Evolutionary conservation across 1,140 invertebrate species (phyloP).

Genomic region (Colletes latitarsis): DNA sequence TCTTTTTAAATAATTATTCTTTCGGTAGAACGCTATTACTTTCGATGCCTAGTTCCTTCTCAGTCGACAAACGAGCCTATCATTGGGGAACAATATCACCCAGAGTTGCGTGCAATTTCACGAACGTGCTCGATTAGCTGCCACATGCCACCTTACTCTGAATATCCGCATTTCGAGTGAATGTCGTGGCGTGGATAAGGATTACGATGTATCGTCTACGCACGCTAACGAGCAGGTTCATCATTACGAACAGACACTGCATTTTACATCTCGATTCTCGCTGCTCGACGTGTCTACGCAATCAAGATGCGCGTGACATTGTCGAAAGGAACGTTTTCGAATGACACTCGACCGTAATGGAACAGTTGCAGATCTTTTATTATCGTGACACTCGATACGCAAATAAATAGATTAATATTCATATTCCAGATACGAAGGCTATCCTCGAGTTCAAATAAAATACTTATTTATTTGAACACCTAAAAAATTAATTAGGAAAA

Average conservation of each 20-base stretch:
- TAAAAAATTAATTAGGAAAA: too few relatives aligned
- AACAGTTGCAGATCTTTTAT: too few relatives aligned
- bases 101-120: slow-evolving; percentile 50
- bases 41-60: too few relatives aligned
- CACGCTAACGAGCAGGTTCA: slow-evolving; percentile 55
- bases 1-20: too few relatives aligned
- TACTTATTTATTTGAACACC: too few relatives aligned
- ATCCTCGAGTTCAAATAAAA: too few relatives aligned
- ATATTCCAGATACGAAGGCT: too few relatives aligned
- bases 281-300: slow-evolving; percentile 29
- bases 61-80: not conserved
- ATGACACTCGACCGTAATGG: too few relatives aligned
- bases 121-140: slow-evolving; percentile 57
- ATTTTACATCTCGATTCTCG: slow-evolving; percentile 38
- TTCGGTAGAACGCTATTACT: too few relatives aligned
- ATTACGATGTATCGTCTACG: slow-evolving; percentile 44
- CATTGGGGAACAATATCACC: not conserved
- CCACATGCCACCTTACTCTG: slow-evolving; percentile 3
- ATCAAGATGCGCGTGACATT: slow-evolving; percentile 14
- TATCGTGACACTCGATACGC: too few relatives aligned
- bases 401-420: too few relatives aligned
- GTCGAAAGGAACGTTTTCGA: not conserved
- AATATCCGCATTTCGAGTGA: not conserved
- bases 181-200: slow-evolving; percentile 19
- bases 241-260: slow-evolving; percentile 42